Conservation (phyloP, 1,140 invertebrate species). For the Zaprionus vittiger region DNA sequence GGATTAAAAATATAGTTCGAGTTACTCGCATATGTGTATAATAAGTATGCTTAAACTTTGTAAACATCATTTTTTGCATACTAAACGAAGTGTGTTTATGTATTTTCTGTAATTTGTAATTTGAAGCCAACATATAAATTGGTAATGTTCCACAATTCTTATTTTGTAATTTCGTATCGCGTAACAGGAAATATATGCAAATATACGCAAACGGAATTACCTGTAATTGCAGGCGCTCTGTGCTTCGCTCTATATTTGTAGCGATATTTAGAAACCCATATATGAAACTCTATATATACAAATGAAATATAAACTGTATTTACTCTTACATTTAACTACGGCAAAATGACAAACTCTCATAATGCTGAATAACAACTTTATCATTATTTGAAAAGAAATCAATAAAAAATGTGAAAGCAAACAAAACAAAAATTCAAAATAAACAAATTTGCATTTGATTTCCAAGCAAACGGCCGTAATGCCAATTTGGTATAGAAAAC, state of each 20-base stretch:
- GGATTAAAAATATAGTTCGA: conserved; percentile 21
- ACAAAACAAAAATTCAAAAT: conserved; percentile 41
- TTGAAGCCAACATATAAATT: conserved; percentile 52
- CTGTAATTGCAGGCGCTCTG: conserved; percentile 65
- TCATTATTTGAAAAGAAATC: conserved; percentile 64
- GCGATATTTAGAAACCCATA: conserved; percentile 71
- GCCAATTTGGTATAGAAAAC: conserved; percentile 2
- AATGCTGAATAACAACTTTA: conserved; percentile 60
- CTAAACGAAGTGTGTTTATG: conserved; percentile 27
- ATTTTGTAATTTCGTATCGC: conserved; percentile 56
- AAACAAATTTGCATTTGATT: conserved; percentile 56
- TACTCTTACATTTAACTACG: conserved; percentile 66
- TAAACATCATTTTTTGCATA: conserved; percentile 3
- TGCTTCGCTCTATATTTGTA: conserved; percentile 75
- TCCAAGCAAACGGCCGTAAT: conserved; percentile 11
- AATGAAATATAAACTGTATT: conserved; percentile 72
- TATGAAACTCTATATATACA: conserved; percentile 67
- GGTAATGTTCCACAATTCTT: conserved; percentile 43
- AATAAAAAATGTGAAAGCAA: conserved; percentile 74
- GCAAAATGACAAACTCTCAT: conserved; percentile 30
- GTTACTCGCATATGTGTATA: conserved; percentile 15
- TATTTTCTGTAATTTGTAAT: conserved; percentile 32
- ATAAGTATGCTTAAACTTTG: conserved; percentile 23
- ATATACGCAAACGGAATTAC: conserved; percentile 19
- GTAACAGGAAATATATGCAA: conserved; percentile 39